Evolutionary conservation across 2,113 vertebrate species (phyloP).

Genomic region (Canis aureus): DNA sequence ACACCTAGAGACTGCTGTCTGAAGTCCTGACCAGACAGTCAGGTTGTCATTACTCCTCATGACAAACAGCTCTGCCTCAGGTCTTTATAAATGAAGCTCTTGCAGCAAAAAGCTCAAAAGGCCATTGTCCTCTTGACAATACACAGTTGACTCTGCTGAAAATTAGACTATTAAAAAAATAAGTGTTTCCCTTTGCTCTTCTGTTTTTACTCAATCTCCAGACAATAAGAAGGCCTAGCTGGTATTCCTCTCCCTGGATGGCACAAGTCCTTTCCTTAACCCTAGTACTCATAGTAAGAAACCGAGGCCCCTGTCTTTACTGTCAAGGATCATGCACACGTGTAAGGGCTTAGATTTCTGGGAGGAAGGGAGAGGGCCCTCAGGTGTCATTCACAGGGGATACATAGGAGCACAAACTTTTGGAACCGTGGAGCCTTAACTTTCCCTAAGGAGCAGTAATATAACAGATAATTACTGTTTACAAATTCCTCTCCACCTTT

Average conservation of each 20-base stretch:
- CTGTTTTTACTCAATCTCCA: conserved; percentile 1
- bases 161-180: neutral
- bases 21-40: conserved; percentile 54
- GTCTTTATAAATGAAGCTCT: conserved; percentile 53
- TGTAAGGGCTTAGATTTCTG: neutral
- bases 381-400: neutral
- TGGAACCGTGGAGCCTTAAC: conserved; percentile 44
- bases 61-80: conserved; percentile 53
- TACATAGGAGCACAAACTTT: conserved; percentile 25
- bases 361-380: neutral
- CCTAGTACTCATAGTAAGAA: neutral
- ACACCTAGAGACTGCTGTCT: conserved; percentile 58
- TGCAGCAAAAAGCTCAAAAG: conserved; percentile 63
- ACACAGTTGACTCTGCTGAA: conserved; percentile 31
- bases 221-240: neutral
- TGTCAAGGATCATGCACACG: neutral
- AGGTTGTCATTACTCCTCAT: conserved; percentile 64
- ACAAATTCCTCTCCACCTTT: conserved; percentile 59
- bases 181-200: neutral
- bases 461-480: conserved; percentile 64
- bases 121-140: conserved; percentile 57
- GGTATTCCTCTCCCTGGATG: neutral
- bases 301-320: neutral
- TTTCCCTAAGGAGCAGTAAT: conserved; percentile 62
- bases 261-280: conserved; percentile 17